Conservation (phyloP, 2,888 invertebrate genomes). For the Meandrusa payeni region DNA sequence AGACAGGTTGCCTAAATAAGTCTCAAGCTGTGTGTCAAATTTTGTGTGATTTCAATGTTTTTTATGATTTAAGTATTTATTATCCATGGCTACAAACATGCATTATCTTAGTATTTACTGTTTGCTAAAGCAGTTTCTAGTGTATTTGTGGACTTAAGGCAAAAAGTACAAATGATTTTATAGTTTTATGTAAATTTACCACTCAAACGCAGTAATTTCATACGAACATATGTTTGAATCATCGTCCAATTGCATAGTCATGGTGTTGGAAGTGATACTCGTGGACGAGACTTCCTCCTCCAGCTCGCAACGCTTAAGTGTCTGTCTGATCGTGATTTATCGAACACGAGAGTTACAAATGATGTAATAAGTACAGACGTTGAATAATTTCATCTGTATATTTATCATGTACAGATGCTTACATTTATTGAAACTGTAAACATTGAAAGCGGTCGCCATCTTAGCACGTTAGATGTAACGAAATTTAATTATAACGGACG, state of each 20-base stretch:
- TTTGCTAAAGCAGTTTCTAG: background rate
- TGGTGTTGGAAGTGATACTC: constrained; percentile 40
- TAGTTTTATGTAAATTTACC: constrained; percentile 5
- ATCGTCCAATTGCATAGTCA: constrained; percentile 48
- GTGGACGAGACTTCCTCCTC: constrained; percentile 42
- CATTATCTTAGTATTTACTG: too few species aligned
- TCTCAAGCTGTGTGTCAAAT: too few species aligned
- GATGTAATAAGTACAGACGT: constrained; percentile 15
- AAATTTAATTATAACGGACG: constrained; percentile 25
- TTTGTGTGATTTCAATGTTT: too few species aligned
- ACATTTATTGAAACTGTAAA: constrained; percentile 30
- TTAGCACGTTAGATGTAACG: constrained; percentile 31
- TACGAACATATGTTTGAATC: constrained; percentile 44
- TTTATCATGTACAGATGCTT: constrained; percentile 30
- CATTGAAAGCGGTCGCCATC: constrained; percentile 32
- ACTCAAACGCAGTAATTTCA: constrained; percentile 3
- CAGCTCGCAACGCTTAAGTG: constrained; percentile 22
- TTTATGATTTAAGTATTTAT: too few species aligned
- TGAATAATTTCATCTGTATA: constrained; percentile 25
- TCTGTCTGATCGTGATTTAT: constrained; percentile 25
- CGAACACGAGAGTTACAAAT: constrained; percentile 22
- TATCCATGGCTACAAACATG: too few species aligned
- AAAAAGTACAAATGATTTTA: too few species aligned
- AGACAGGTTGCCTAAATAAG: too few species aligned
- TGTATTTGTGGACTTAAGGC: too few species aligned